Evolutionary conservation across 2,113 vertebrate genomes (phyloP).

Genomic region (Gopherus evgoodei): DNA sequence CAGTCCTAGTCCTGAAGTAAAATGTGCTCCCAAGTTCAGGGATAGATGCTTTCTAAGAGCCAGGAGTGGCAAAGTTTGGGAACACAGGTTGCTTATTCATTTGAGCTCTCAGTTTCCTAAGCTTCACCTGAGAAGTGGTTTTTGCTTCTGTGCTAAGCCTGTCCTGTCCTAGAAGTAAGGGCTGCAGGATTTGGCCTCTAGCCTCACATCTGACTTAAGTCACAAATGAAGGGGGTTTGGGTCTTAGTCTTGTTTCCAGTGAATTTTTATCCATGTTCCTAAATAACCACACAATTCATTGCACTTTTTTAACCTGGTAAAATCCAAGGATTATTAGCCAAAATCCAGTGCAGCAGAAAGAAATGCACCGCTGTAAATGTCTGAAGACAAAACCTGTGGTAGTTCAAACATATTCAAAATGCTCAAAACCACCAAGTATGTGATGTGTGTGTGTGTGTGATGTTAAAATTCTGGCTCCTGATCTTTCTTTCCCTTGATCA

Average conservation of each 20-base stretch:
- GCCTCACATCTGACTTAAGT: not conserved
- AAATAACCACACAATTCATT: not conserved
- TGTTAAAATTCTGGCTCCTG: not conserved
- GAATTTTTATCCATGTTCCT: not conserved
- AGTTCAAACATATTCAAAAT: not conserved
- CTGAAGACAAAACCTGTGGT: not conserved
- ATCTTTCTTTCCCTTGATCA: not conserved
- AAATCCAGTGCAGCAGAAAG: not conserved
- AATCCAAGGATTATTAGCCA: not conserved
- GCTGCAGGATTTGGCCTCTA: not conserved
- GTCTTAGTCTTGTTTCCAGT: not conserved
- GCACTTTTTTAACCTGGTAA: not conserved
- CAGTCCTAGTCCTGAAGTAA: accelerated
- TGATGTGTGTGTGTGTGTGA: not conserved
- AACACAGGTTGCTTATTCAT: not conserved
- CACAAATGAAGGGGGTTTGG: not conserved
- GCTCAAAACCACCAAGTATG: not conserved
- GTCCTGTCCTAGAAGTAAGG: accelerated
- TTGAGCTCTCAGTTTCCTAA: not conserved
- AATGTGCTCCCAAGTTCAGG: accelerated
- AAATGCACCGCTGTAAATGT: not conserved
- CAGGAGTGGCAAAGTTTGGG: not conserved
- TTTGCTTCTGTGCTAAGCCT: not conserved
- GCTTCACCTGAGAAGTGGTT: not conserved
- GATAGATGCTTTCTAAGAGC: not conserved